Evolutionary conservation across 2,797 vertebrate genomes (phyloP).

Genomic region (Sciurus vulgaris): DNA sequence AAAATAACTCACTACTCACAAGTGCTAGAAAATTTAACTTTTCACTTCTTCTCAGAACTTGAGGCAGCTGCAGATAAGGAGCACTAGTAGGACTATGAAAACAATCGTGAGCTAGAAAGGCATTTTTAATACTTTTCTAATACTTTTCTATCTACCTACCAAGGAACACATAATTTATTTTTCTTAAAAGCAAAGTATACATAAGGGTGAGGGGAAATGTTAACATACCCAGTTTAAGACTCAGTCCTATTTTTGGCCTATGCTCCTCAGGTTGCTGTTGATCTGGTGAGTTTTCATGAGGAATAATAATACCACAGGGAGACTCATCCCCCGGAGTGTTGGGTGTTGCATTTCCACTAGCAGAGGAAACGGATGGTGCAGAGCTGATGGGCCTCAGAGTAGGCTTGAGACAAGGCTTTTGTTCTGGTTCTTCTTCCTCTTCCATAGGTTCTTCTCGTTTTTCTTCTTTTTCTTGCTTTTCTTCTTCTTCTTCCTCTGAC

Average conservation of each 20-base stretch:
- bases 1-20: constrained; percentile 82
- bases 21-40: constrained; percentile 83
- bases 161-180: constrained; percentile 13
- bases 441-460: constrained; percentile 91
- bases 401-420: constrained; percentile 96
- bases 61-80: constrained; percentile 82
- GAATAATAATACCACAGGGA: constrained; percentile 99
- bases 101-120: constrained; percentile 77
- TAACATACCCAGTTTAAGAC: constrained; percentile 95
- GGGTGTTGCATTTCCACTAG: constrained; percentile 95
- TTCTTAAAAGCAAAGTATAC: constrained; percentile 42
- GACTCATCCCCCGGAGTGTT: constrained; percentile 97
- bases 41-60: constrained; percentile 74
- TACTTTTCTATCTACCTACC: constrained; percentile 77
- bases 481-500: constrained; percentile 93
- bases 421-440: constrained; percentile 92
- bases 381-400: constrained; percentile 97
- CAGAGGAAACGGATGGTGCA: constrained; percentile 96
- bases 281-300: constrained; percentile 98
- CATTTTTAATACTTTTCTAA: constrained; percentile 73
- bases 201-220: not conserved
- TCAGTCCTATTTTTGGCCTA: constrained; percentile 97
- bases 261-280: constrained; percentile 95
- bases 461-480: constrained; percentile 93
- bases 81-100: constrained; percentile 80